Evolutionary conservation across 2,888 invertebrate species (phyloP).

Genomic region (Dicyrtoma fusca): DNA sequence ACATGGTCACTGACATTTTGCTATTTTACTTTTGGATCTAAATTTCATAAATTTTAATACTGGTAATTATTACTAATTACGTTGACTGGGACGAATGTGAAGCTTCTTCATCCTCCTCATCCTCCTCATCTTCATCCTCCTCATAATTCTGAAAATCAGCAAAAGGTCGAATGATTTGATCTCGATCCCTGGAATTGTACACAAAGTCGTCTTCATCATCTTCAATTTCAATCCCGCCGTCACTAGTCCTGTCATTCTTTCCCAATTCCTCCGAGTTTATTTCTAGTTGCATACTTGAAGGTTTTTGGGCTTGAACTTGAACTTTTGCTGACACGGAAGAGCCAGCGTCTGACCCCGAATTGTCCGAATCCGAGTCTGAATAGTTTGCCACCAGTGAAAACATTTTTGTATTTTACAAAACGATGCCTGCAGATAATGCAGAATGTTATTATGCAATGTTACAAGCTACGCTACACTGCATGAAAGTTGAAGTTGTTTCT

Average conservation of each 20-base stretch:
- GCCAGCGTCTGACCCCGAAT: not conserved
- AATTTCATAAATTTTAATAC: too few species aligned
- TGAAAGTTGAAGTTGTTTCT: too few species aligned
- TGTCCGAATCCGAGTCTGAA: constrained; percentile 7
- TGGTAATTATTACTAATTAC: too few species aligned
- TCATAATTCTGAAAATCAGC: not conserved
- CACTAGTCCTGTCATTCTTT: not conserved
- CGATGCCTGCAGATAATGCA: too few species aligned
- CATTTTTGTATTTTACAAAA: too few species aligned
- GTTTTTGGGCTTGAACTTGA: too few species aligned
- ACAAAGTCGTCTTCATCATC: constrained; percentile 18
- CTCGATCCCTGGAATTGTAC: too few species aligned
- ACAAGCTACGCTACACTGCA: too few species aligned
- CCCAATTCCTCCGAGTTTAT: not conserved
- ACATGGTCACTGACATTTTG: not conserved
- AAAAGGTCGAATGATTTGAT: too few species aligned
- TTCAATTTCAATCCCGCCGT: too few species aligned
- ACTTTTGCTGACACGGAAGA: not conserved
- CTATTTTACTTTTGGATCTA: not conserved
- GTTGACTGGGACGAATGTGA: too few species aligned
- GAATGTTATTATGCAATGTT: too few species aligned
- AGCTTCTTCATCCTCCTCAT: not conserved
- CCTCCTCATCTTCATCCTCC: constrained; percentile 18
- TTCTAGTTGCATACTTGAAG: not conserved
- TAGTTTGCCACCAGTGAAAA: constrained; percentile 4